Conservation (phyloP, 2,113 vertebrate genomes). For the Crotophaga sulcirostris region DNA sequence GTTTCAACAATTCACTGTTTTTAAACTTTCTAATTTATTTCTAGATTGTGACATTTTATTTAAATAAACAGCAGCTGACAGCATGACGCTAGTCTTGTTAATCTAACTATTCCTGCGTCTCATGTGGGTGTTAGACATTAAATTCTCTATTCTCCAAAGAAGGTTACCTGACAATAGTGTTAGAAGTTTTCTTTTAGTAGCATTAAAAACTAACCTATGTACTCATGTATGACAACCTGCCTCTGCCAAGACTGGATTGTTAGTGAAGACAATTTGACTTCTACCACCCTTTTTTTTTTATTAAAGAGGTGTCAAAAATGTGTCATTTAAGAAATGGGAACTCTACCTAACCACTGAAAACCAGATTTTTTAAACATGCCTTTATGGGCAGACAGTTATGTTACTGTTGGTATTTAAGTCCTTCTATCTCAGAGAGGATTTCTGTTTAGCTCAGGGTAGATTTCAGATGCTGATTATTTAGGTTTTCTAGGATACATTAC, state of each 20-base stretch:
- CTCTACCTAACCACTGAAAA: background rate
- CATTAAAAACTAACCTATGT: background rate
- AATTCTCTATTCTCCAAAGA: conserved; percentile 69
- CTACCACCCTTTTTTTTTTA: background rate
- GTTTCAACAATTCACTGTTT: conserved; percentile 68
- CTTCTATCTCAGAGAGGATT: background rate
- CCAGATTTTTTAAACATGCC: background rate
- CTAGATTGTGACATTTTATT: conserved; percentile 81
- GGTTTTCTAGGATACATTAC: background rate
- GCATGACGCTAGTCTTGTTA: conserved; percentile 76
- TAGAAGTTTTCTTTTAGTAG: conserved; percentile 29
- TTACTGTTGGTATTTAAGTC: background rate
- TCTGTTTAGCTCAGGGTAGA: background rate
- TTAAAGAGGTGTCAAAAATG: background rate
- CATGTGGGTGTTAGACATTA: conserved; percentile 75
- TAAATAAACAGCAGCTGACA: conserved; percentile 82
- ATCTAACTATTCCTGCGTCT: conserved; percentile 76
- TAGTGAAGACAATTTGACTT: conserved; percentile 15
- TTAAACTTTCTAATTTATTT: conserved; percentile 79
- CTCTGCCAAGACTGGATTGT: conserved; percentile 6
- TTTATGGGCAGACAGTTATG: background rate
- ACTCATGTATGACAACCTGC: background rate
- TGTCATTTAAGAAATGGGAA: background rate
- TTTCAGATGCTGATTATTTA: background rate
- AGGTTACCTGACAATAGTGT: conserved; percentile 73